Evolutionary conservation across 2,888 invertebrate species (phyloP).

Genomic region (Fabriciana adippe): DNA sequence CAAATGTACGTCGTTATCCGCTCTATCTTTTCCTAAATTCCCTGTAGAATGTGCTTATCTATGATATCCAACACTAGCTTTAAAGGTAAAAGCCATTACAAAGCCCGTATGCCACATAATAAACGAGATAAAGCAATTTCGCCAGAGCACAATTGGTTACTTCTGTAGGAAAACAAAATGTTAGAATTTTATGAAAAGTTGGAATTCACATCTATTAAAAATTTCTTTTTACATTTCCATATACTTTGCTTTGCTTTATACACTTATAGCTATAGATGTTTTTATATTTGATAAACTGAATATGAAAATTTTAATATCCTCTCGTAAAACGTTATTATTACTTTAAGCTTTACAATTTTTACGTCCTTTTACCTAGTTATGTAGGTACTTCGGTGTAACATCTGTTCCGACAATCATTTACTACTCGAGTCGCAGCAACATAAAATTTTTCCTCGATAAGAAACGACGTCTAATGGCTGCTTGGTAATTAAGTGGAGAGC

Average conservation of each 20-base stretch:
- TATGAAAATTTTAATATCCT: not conserved
- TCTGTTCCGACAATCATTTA: conserved; percentile 69
- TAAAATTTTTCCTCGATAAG: conserved; percentile 43
- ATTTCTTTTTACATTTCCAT: no score
- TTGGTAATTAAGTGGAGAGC: conserved; percentile 35
- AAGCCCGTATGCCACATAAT: conserved; percentile 40
- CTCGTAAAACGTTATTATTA: not conserved
- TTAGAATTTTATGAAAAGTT: conserved; percentile 5
- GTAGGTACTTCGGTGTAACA: conserved; percentile 50
- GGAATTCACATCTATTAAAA: not conserved
- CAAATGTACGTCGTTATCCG: conserved; percentile 13
- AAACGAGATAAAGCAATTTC: conserved; percentile 38
- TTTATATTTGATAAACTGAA: not conserved
- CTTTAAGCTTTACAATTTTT: conserved; percentile 13
- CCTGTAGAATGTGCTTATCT: conserved; percentile 25
- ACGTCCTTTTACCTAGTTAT: conserved; percentile 8
- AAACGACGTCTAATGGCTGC: conserved; percentile 47
- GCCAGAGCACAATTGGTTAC: conserved; percentile 27
- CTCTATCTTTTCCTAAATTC: conserved; percentile 18
- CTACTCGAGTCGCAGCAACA: conserved; percentile 35
- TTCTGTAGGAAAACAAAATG: conserved; percentile 20
- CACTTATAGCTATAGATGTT: not conserved
- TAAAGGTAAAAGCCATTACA: conserved; percentile 39
- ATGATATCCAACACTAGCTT: conserved; percentile 31
- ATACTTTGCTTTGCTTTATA: not conserved